These are phyloP conservation scores for Peromyscus leucopus DNA, from an alignment of 2,113 vertebrate genomes.

Conservation along the genomic window DNA sequence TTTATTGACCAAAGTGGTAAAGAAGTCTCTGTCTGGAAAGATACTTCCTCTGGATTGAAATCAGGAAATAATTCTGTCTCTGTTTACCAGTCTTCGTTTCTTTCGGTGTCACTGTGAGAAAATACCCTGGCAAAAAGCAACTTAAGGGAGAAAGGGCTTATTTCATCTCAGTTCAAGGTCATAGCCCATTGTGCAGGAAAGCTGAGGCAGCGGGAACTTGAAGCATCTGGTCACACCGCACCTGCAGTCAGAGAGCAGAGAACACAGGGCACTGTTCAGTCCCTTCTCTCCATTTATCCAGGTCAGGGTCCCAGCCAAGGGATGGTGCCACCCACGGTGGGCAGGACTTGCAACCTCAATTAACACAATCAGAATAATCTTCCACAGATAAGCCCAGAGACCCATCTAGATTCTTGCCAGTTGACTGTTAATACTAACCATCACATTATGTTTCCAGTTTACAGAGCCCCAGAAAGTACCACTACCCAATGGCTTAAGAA, in stretches of 20 bases:
- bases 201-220: background rate
- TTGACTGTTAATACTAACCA: background rate
- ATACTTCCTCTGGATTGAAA: constrained; percentile 28
- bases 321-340: background rate
- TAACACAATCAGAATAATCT: background rate
- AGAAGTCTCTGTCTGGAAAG: background rate
- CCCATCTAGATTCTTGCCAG: background rate
- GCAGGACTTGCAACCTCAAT: background rate
- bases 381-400: background rate
- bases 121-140: background rate
- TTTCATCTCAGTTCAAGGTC: background rate
- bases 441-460: background rate
- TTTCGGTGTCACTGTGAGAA: background rate
- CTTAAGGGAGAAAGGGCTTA: no score
- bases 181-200: background rate
- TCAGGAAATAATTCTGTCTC: background rate
- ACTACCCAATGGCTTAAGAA: background rate
- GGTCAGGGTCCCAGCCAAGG: background rate
- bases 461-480: background rate
- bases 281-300: background rate
- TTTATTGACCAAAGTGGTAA: background rate
- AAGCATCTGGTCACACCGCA: background rate
- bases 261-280: background rate
- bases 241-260: background rate
- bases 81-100: background rate